Evolutionary conservation across 2,113 vertebrate genomes (phyloP).

Genomic region (Plotosus lineatus): DNA sequence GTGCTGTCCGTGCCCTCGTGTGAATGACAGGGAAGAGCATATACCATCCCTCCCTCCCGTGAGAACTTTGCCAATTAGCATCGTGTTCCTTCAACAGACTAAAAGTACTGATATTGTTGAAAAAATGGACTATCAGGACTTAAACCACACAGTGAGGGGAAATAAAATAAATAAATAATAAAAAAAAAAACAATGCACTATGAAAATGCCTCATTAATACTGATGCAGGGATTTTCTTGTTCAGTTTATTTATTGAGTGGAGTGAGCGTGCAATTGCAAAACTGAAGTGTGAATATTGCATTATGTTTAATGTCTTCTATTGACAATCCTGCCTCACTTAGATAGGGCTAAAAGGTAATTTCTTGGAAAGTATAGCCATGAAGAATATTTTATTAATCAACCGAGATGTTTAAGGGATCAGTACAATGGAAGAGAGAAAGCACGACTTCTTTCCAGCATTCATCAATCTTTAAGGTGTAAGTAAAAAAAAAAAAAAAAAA

Average conservation of each 20-base stretch:
- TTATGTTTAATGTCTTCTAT: not conserved
- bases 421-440: not conserved
- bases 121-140: not conserved
- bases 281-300: not conserved
- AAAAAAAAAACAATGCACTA: not conserved
- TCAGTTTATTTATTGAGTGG: not conserved
- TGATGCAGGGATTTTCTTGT: not conserved
- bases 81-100: constrained; percentile 14
- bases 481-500: not conserved
- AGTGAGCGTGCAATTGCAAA: no score
- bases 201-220: not conserved
- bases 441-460: not conserved
- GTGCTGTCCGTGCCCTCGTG: no score
- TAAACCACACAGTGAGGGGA: not conserved
- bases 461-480: not conserved
- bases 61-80: no score
- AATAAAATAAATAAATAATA: not conserved
- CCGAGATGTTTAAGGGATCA: constrained; percentile 10
- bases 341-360: not conserved
- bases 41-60: constrained; percentile 28
- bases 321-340: not conserved
- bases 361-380: not conserved
- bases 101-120: constrained; percentile 6
- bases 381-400: constrained; percentile 7
- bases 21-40: no score